A percentile compares a stretch with the other conserved stretches of the same genome.
These are phyloP conservation scores for Tympanuchus pallidicinctus DNA, from an alignment of 2,113 vertebrate species.

Conservation along the genomic window DNA sequence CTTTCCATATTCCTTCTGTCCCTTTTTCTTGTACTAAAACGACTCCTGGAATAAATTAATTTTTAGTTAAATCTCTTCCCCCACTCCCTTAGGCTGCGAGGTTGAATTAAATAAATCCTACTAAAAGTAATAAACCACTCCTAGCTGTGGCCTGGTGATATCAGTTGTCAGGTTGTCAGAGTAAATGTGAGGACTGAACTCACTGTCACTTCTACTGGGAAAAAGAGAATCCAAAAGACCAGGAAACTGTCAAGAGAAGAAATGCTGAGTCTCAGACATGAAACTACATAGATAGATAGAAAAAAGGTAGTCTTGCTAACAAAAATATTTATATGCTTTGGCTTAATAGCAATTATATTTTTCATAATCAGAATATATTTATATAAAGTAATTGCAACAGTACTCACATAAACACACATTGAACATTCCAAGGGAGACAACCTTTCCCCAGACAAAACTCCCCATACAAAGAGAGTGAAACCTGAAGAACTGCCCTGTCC, in stretches of 20 bases:
- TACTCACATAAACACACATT: not conserved
- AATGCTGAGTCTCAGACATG: not conserved
- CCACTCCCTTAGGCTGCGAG: conserved; percentile 60
- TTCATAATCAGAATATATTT: not conserved
- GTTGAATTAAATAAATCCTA: conserved; percentile 76
- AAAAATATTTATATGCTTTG: not conserved
- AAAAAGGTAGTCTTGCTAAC: conserved; percentile 7
- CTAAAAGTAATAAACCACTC: conserved; percentile 76
- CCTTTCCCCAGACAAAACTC: not conserved
- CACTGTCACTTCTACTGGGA: conserved; percentile 9
- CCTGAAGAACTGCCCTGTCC: conserved; percentile 12
- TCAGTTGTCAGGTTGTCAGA: conserved; percentile 73
- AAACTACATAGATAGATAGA: conserved; percentile 21
- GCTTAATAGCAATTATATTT: not conserved
- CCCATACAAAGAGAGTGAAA: not conserved
- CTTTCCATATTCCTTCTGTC: conserved; percentile 50
- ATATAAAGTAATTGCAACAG: not conserved
- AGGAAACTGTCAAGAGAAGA: conserved; percentile 22
- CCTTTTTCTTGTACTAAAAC: conserved; percentile 74
- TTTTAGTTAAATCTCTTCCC: conserved; percentile 74
- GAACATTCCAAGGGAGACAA: not conserved
- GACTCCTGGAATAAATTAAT: conserved; percentile 74
- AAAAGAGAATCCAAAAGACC: conserved; percentile 25
- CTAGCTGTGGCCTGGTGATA: conserved; percentile 67
- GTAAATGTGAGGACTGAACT: conserved; percentile 66